phyloP scores from a whole-genome alignment of 1,140 invertebrate genomes.

The Pectinophora gossypiella region DNA sequence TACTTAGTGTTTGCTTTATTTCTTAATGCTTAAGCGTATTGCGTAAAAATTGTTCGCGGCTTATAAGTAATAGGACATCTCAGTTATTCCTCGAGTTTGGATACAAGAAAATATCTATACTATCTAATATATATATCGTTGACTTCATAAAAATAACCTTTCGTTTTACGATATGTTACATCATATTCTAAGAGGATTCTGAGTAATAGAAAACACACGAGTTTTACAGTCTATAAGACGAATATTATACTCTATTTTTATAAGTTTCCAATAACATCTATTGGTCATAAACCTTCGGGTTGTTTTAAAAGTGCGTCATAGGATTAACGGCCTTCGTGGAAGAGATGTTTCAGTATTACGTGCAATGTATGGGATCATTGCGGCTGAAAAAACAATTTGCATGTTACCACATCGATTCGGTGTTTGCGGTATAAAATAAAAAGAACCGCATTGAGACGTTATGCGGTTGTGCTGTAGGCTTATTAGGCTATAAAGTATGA shows the following conservation, averaged over 20 bases:
- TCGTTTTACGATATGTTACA: neutral
- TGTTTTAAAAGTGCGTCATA: conserved; percentile 47
- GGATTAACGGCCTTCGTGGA: conserved; percentile 31
- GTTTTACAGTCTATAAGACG: conserved; percentile 29
- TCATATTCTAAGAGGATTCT: neutral
- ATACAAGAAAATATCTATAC: no score
- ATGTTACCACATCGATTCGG: neutral
- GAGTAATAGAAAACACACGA: no score
- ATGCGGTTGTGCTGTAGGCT: neutral
- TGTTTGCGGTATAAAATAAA: neutral
- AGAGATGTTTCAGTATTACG: conserved; percentile 9
- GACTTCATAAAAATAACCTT: neutral
- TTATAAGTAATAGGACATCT: no score
- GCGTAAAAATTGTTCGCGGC: neutral
- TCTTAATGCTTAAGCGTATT: conserved; percentile 20
- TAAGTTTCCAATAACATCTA: conserved; percentile 43
- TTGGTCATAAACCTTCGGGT: conserved; percentile 40
- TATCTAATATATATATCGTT: no score
- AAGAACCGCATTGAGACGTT: neutral
- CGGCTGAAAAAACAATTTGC: no score
- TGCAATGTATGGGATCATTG: neutral
- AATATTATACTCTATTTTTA: conserved; percentile 52
- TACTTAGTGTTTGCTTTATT: conserved; percentile 32
- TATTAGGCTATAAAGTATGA: no score
- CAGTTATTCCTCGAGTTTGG: no score